A percentile compares a stretch with the other conserved stretches of the same genome.
Evolutionary conservation across 2,888 invertebrate genomes (phyloP).

Genomic region (Norana najaformis): DNA sequence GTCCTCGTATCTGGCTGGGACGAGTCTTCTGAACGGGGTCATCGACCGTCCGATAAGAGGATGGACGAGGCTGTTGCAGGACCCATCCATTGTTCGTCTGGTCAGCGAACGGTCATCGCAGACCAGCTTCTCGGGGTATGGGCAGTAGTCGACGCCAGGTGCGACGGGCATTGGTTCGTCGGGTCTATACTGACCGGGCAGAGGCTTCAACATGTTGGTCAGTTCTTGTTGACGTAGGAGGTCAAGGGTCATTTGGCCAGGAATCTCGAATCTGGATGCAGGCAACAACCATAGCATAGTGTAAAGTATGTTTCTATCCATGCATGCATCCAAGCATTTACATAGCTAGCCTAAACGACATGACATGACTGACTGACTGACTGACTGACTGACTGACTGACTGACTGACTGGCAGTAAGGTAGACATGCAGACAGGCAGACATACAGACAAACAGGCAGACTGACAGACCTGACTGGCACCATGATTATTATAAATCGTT

Average conservation of each 20-base stretch:
- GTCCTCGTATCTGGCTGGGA: conserved; percentile 44
- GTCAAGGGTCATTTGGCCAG: neutral
- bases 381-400: neutral
- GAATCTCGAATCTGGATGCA: neutral
- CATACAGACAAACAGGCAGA: too few species aligned
- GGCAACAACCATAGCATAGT: neutral
- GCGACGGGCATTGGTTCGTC: conserved; percentile 39
- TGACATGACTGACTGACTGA: too few species aligned
- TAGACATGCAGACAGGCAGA: neutral
- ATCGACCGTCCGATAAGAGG: conserved; percentile 43
- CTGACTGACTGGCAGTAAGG: neutral
- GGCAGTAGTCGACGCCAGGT: conserved; percentile 41
- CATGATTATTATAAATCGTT: too few species aligned
- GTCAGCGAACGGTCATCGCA: conserved; percentile 26
- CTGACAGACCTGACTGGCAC: too few species aligned
- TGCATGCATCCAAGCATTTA: too few species aligned
- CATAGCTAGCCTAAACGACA: neutral
- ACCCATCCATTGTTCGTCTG: conserved; percentile 45
- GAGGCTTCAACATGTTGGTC: conserved; percentile 33
- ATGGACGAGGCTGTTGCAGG: conserved; percentile 47
- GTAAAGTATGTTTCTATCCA: too few species aligned
- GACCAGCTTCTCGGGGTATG: conserved; percentile 35
- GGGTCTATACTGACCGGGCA: conserved; percentile 30
- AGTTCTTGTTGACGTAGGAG: neutral
- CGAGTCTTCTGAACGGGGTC: conserved; percentile 43